Conservation (phyloP, 2,888 invertebrate species). For the Anoplius nigerrimus region DNA sequence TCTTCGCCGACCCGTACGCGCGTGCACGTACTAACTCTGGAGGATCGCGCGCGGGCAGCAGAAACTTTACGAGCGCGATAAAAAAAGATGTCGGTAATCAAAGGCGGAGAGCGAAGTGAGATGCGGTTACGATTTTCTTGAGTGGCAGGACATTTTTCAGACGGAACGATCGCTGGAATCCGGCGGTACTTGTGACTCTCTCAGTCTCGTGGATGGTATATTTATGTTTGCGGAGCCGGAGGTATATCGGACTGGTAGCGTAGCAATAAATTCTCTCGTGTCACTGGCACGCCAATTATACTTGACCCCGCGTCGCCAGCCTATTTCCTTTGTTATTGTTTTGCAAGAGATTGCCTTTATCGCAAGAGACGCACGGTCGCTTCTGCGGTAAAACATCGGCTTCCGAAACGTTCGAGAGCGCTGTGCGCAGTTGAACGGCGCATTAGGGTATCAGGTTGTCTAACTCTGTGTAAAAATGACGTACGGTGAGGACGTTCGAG, state of each 20-base stretch:
- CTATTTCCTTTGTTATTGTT: constrained; percentile 19
- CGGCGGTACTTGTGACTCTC: not conserved
- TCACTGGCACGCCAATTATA: constrained; percentile 45
- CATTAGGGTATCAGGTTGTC: no score
- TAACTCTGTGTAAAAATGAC: no score
- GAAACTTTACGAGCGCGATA: no score
- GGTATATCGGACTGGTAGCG: not conserved
- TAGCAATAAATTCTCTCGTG: constrained; percentile 32
- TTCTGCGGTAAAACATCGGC: no score
- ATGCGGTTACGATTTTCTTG: not conserved
- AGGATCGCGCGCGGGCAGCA: not conserved
- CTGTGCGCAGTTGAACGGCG: no score
- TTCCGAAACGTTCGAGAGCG: no score
- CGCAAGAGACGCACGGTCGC: not conserved
- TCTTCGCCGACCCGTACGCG: no score
- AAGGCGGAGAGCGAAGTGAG: not conserved
- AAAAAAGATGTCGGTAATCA: not conserved
- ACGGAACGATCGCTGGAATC: not conserved
- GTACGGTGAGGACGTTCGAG: no score
- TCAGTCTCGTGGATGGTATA: not conserved
- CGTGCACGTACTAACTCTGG: not conserved
- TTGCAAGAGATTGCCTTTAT: constrained; percentile 23
- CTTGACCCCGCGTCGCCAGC: constrained; percentile 36
- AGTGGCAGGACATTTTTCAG: not conserved
- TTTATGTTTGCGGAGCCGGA: constrained; percentile 14